These are phyloP conservation scores for Unio pictorum DNA, from an alignment of 2,888 invertebrate species.

Conservation along the genomic window DNA sequence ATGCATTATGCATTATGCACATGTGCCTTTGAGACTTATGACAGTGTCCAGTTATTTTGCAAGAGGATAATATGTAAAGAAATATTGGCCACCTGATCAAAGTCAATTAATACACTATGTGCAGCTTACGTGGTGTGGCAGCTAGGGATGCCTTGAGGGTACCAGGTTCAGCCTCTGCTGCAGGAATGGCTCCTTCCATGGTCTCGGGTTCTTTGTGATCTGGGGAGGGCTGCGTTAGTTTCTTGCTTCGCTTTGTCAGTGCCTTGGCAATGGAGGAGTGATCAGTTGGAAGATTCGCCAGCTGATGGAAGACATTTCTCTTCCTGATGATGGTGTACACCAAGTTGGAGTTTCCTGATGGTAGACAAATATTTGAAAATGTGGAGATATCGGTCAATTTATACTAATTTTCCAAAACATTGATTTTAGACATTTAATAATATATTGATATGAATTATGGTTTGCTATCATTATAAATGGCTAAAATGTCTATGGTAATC, in stretches of 20 bases:
- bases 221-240: slow-evolving; percentile 50
- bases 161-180: slow-evolving; percentile 75
- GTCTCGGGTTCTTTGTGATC: slow-evolving; percentile 59
- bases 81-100: no score
- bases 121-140: slow-evolving; percentile 84
- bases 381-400: no score
- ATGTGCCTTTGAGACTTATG: no score
- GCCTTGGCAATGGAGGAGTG: slow-evolving; percentile 88
- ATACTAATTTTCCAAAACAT: no score
- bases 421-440: no score
- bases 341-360: slow-evolving; percentile 93
- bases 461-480: no score
- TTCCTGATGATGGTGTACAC: slow-evolving; percentile 99
- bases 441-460: no score
- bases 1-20: no score
- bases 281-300: slow-evolving; percentile 97
- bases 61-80: no score
- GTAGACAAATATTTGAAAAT: slow-evolving; percentile 10
- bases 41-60: no score
- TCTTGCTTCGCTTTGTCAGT: slow-evolving; percentile 71
- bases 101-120: no score
- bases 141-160: slow-evolving; percentile 90
- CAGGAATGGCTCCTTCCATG: slow-evolving; percentile 70
- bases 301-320: slow-evolving; percentile 95
- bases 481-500: no score